Conservation (phyloP, 2,797 vertebrate genomes). For the Necrosyrtes monachus region DNA sequence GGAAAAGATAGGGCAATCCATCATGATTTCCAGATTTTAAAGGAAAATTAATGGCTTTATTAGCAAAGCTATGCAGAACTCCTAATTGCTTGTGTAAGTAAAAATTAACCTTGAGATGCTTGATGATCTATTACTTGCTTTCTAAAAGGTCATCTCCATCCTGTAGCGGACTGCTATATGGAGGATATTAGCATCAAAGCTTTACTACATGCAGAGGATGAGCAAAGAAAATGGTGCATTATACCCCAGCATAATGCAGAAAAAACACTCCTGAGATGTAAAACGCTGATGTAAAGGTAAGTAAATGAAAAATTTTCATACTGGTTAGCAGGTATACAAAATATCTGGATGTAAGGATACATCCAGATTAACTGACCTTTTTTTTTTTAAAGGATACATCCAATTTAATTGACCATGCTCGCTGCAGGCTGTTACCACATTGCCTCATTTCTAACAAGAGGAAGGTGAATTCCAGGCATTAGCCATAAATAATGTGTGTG, state of each 20-base stretch:
- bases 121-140: neutral
- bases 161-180: neutral
- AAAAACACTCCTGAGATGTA: neutral
- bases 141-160: neutral
- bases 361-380: neutral
- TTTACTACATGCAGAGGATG: fast-evolving
- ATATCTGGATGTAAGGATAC: neutral
- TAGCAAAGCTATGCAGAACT: neutral
- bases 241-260: neutral
- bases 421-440: neutral
- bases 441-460: neutral
- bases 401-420: neutral
- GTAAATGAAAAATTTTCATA: neutral
- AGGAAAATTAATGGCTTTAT: neutral
- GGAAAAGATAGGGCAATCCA: neutral
- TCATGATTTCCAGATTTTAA: neutral
- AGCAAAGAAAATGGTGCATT: neutral
- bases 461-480: neutral
- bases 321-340: neutral
- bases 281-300: neutral
- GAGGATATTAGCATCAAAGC: neutral
- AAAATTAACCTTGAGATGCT: neutral
- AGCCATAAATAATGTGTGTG: neutral
- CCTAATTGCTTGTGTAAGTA: neutral
- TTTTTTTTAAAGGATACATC: neutral